These are phyloP conservation scores for Gisinianus flammeolus DNA, from an alignment of 2,888 invertebrate species.

Conservation along the genomic window DNA sequence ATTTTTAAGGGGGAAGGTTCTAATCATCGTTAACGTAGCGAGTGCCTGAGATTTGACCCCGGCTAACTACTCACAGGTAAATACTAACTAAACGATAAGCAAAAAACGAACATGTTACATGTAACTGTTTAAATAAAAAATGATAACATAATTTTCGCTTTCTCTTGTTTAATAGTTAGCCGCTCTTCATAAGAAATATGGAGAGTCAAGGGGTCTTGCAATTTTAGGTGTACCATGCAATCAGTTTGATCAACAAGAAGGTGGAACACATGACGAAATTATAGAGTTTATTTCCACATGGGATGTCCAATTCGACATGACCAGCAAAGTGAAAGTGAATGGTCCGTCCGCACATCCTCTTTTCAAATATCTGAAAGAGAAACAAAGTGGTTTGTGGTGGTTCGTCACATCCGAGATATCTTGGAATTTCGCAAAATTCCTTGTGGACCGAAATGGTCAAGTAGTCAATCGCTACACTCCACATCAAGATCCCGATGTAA, in stretches of 20 bases:
- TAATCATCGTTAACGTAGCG: slow-evolving; percentile 84
- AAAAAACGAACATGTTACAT: no score
- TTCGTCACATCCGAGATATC: slow-evolving; percentile 70
- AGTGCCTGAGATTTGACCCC: slow-evolving; percentile 65
- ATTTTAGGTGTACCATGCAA: slow-evolving; percentile 45
- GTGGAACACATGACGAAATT: slow-evolving; percentile 73
- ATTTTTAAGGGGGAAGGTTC: slow-evolving; percentile 72
- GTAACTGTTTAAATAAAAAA: no score
- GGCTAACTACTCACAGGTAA: slow-evolving; percentile 46
- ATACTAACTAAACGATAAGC: no score
- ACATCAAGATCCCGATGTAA: slow-evolving; percentile 63
- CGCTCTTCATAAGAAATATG: slow-evolving; percentile 52
- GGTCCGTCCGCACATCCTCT: slow-evolving; percentile 72
- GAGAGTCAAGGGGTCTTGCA: slow-evolving; percentile 46
- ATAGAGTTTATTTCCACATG: slow-evolving; percentile 65
- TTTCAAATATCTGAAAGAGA: slow-evolving; percentile 62
- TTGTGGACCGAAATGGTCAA: slow-evolving; percentile 75
- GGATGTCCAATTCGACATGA: slow-evolving; percentile 67
- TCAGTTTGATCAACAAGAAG: slow-evolving; percentile 66
- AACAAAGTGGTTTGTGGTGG: slow-evolving; percentile 53
- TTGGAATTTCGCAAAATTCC: slow-evolving; percentile 90
- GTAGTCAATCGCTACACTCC: slow-evolving; percentile 73
- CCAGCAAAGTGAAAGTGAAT: slow-evolving; percentile 73
- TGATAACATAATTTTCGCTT: no score
- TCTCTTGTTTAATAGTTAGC: slow-evolving; percentile 52